Evolutionary conservation across 2,113 vertebrate species (phyloP), one percentile per base, ranked within the genome.

Genomic region (Varanus salvator): DNA sequence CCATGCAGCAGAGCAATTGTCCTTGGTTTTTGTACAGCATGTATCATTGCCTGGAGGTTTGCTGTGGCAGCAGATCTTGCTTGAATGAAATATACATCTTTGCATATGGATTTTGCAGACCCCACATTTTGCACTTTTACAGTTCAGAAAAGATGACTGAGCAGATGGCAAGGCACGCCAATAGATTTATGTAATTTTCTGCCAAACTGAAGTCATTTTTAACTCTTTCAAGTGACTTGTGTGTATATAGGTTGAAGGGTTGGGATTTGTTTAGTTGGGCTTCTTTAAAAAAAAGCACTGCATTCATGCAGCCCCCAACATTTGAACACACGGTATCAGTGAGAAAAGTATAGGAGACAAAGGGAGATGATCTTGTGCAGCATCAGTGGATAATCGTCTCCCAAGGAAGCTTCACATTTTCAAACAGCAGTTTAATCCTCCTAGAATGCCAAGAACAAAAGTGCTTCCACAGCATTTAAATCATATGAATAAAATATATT

Each of bases 21-120:
- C 54, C 78, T 90, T 94, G 93, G 91, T 82, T 93, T 93, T 91
- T 94, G 84, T 92, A 84, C 76, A 80, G 89, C 90, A 95, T 95
- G 87, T 90, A 93, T 95, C 93, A 29, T 57, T 95, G 66, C 75
- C 93, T 92, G 90, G 76, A 94, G 93, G 92, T 89, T 90, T 95
- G 96, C 95, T 96, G 92, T 93, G 94, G 95, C 94, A 95, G 95
- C 95, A 94, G 92, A 93, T 92, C 95, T 96, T 96, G 93, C 92
- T 93, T 95, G 92, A 95, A 95, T 95, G 95, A 94, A 96, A 94
- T 92, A 94, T 92, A 95, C 93, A 93, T 92, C 93, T 95, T 96
- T 95, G 92, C 95, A 95, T 94, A 92, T 95, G 92, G 93, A 94
- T 96, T 95, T 93, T 93, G 94, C 95, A 96, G 95, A 95, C 91